Base-by-base conservation (phyloP, 2,797 vertebrate genomes). In the Pseudomugil tenellus region DNA sequence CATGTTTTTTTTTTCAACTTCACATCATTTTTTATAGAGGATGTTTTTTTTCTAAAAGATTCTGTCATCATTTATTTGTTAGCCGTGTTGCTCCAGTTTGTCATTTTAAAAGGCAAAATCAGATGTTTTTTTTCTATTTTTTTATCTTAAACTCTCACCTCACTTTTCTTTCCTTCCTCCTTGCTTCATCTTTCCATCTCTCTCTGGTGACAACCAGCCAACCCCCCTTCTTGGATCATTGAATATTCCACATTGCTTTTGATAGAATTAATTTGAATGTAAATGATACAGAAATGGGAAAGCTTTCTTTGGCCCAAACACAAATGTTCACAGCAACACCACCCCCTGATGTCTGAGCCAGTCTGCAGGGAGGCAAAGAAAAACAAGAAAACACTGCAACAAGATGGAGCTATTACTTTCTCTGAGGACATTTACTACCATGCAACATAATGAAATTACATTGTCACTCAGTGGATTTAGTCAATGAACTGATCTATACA, bases 261-360 rank as follows among this genome's bases (percentile, higher is more conserved):
- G 90, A 91, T 91, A 85, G 88, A 85, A 91, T 92, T 89, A 74
- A 92, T 92, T 91, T 89, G 85, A 91, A 91, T 90, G 77, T 86
- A 88, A 91, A 92, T 90, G 67, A 91, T 70, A 74, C 67, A 51
- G 65, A 73, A 86, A 87, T 84, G 76, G 87, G 84, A 82, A 84
- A 46, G 65, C 79, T 87, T 81, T 80, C 72, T 75, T 79, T 82
- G 76, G 83, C 55, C 51, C 43, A 51, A 19, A 53, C 2, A n/a
- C 57, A 65, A 75, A 66, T 79, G 57, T 68, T 72, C 64, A 55
- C 37, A 67, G 63, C 1, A 29, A 56, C 59, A 58, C 70, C 49
- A 43, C 65, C 60, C 68, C 67, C 62, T 28, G 65, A 81, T 74
- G 68, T 77, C 53, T 72, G 76, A 77, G 68, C 63, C 4, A 9